phyloP scores from a whole-genome alignment of 2,113 vertebrate species.

The Neofelis nebulosa region DNA sequence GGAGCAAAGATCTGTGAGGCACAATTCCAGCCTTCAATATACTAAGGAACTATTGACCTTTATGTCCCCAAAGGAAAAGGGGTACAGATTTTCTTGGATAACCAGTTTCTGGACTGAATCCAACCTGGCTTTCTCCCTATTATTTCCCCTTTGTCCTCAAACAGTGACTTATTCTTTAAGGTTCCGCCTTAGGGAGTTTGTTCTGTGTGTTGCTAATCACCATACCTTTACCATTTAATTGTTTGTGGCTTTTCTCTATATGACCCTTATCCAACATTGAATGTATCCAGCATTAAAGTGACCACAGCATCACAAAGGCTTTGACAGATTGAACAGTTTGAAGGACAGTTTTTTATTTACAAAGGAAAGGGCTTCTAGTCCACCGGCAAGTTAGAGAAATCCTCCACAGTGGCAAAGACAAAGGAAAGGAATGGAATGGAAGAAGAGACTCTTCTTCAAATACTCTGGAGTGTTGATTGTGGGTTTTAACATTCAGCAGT shows the following conservation, averaged over 20 bases:
- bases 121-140: background rate
- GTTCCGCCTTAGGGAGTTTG: background rate
- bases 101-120: slow-evolving; percentile 26
- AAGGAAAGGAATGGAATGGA: slow-evolving; percentile 35
- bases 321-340: background rate
- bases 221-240: background rate
- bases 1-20: slow-evolving; percentile 25
- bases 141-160: background rate
- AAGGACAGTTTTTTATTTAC: slow-evolving; percentile 41
- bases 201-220: slow-evolving; percentile 33
- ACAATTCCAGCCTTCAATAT: background rate
- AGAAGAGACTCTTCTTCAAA: slow-evolving; percentile 60
- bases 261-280: background rate
- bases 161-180: slow-evolving; percentile 24
- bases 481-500: slow-evolving; percentile 56
- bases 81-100: slow-evolving; percentile 48
- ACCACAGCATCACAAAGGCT: background rate
- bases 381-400: slow-evolving; percentile 27
- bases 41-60: background rate
- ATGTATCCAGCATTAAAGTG: background rate
- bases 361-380: background rate
- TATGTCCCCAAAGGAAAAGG: background rate
- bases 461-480: slow-evolving; percentile 57
- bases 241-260: background rate
- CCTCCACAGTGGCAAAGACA: slow-evolving; percentile 11